These are phyloP conservation scores for Myrmophylax atrothorax DNA, from an alignment of 2,113 vertebrate species.

Conservation along the genomic window DNA sequence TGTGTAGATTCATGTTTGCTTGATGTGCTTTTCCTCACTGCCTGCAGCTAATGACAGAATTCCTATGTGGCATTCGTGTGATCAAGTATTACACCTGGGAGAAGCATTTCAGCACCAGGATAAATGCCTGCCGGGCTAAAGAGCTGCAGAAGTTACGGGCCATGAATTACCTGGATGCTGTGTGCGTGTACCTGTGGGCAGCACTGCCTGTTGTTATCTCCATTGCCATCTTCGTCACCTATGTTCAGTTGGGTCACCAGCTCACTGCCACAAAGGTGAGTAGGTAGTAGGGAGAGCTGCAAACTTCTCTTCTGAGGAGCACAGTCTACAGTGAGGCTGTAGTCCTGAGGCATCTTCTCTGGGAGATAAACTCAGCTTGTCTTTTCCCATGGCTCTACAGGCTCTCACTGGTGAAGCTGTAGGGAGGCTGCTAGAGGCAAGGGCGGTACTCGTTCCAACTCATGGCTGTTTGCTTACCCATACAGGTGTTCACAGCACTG, in stretches of 20 bases:
- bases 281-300: background rate
- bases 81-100: conserved; percentile 97
- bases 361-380: background rate
- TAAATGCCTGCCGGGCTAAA: conserved; percentile 74
- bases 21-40: background rate
- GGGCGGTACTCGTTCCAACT: background rate
- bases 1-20: background rate
- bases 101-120: conserved; percentile 79
- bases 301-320: background rate
- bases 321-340: background rate
- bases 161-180: conserved; percentile 90
- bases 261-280: conserved; percentile 94
- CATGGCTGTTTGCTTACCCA: background rate
- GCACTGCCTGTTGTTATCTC: conserved; percentile 91
- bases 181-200: conserved; percentile 96
- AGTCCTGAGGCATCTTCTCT: background rate
- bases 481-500: conserved; percentile 92
- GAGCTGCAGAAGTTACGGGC: conserved; percentile 83
- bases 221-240: conserved; percentile 92
- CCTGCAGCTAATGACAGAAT: conserved; percentile 89
- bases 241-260: conserved; percentile 87
- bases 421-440: background rate
- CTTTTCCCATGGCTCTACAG: background rate
- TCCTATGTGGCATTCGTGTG: conserved; percentile 90
- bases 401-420: background rate